Base-by-base conservation (phyloP, 2,113 vertebrate genomes). In the Psilopogon haemacephalus region DNA sequence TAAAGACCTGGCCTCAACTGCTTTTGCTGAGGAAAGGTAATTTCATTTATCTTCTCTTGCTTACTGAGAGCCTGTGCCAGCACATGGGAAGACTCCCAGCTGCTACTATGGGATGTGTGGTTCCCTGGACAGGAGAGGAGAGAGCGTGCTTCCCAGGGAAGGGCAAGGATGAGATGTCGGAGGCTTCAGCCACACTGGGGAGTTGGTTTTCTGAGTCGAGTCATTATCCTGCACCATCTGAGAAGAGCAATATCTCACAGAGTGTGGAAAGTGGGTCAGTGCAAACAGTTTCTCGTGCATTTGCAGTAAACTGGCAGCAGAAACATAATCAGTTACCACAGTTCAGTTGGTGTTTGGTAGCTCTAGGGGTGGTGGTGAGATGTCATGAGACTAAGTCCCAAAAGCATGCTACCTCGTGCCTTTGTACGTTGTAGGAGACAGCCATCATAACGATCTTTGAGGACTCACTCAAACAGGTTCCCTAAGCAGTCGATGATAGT, bases 261-360 rank as follows among this genome's bases (percentile, higher is more conserved):
- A 27, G 54, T 21, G 35, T n/a, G 75, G 73, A 12, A 93, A 72
- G 48, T 48, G 54, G 70, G 50, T 80, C 91, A 75, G 69, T 28
- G 44, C 0, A 0, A 85, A 19, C 0, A 1, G 11, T 50, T 87
- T 67, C 60, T 44, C 82, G 55, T 1, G 0, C n/a, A 44, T 76
- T 87, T 58, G 26, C 78, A 58, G 77, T 6, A 58, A 62, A 19
- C 30, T 54, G 58, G 60, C 84, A 73, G 56, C 55, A 91, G 71
- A 46, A 72, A 42, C 11, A 23, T 13, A 13, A 44, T 59, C 38
- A 18, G 18, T 78, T 58, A 40, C 67, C 44, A 12, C 2, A 1
- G 63, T 58, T 90, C 78, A 58, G 5, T 0, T 79, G 48, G 48
- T 79, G 37, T 79, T 76, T 59, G 38, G n/a, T 65, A 40, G 48